Percentiles rank a stretch among this genome's conserved stretches.
Evolutionary conservation across 1,140 invertebrate genomes (phyloP).

Genomic region (Vollenhovia emeryi): DNA sequence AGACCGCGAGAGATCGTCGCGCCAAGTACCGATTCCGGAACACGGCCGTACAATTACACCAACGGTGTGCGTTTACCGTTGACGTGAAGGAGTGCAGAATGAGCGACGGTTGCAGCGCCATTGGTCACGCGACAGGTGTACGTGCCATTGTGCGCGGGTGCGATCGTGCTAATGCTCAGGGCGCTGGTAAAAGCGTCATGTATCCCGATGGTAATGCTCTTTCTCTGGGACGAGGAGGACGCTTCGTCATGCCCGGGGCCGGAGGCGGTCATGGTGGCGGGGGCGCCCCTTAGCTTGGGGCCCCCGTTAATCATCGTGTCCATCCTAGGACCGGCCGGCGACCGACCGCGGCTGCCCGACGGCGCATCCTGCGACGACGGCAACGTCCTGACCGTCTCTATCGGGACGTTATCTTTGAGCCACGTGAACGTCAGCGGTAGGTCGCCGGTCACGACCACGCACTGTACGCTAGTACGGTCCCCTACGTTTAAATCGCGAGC

Average conservation of each 20-base stretch:
- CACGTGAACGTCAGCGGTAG: conserved; percentile 89
- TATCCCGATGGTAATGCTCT: conserved; percentile 87
- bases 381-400: conserved; percentile 76
- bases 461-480: conserved; percentile 89
- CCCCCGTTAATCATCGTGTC: conserved; percentile 60
- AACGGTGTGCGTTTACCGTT: conserved; percentile 86
- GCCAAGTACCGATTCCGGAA: conserved; percentile 15
- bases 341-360: conserved; percentile 65
- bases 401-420: conserved; percentile 88
- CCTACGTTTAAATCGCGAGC: conserved; percentile 87
- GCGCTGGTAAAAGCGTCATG: conserved; percentile 88
- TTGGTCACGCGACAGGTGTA: conserved; percentile 90
- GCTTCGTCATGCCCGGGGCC: conserved; percentile 63
- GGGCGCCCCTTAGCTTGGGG: conserved; percentile 57
- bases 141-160: conserved; percentile 88
- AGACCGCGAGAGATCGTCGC: neutral
- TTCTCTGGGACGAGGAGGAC: conserved; percentile 75
- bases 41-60: conserved; percentile 70
- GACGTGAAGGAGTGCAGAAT: conserved; percentile 87
- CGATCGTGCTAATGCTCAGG: conserved; percentile 88
- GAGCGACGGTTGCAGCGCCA: conserved; percentile 87
- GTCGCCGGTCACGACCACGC: conserved; percentile 89
- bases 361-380: conserved; percentile 63
- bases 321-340: conserved; percentile 62
- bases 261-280: conserved; percentile 64